Conservation (phyloP, 2,797 vertebrate species). For the Pantherophis vulpinus region DNA sequence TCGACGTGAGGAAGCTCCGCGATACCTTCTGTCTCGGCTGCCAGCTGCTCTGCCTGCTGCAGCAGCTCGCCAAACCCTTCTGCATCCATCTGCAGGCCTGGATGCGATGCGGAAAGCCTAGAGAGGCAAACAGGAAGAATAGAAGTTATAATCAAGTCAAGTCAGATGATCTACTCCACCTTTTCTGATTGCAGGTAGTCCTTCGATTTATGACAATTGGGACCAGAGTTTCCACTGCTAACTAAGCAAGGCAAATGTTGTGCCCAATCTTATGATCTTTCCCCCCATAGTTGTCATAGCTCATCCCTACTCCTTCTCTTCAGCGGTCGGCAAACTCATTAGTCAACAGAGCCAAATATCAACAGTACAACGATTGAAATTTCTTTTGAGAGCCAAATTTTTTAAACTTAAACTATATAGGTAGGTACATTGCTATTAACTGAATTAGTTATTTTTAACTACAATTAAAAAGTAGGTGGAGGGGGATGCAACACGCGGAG, state of each 20-base stretch:
- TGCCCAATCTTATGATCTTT: no score
- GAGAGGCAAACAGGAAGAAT: background rate
- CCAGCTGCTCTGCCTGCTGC: constrained; percentile 97
- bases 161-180: background rate
- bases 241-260: background rate
- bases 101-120: constrained; percentile 32
- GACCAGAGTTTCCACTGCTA: background rate
- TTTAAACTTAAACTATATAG: no score
- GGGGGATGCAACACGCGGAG: no score
- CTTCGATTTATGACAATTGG: background rate
- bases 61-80: constrained; percentile 96
- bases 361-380: no score
- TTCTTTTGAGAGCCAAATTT: no score
- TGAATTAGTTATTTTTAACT: no score
- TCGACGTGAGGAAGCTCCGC: constrained; percentile 94
- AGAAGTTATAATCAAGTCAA: background rate
- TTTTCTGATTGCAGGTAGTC: background rate
- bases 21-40: constrained; percentile 93
- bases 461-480: no score
- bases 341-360: no score
- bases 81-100: constrained; percentile 79
- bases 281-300: no score
- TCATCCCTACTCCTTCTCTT: no score
- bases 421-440: no score
- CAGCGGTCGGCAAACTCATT: no score